These are phyloP conservation scores for Scelioninae gen. 1 DNA, from an alignment of 2,888 invertebrate genomes.

Conservation along the genomic window DNA sequence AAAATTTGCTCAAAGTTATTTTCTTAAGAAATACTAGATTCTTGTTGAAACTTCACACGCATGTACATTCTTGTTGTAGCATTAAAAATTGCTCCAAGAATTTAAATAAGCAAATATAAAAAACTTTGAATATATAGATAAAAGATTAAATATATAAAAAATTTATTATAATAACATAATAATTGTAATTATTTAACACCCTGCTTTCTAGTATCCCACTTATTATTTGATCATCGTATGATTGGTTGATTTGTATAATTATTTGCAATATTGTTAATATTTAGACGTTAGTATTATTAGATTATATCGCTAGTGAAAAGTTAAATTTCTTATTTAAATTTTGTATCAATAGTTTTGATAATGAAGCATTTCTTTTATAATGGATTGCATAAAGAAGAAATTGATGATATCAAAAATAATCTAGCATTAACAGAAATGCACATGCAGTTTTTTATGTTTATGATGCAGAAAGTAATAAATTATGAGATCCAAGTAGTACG, in stretches of 20 bases:
- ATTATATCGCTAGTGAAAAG: no score
- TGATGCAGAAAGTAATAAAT: constrained; percentile 1
- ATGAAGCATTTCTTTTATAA: neutral
- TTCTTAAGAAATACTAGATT: neutral
- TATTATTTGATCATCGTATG: neutral
- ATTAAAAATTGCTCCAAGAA: constrained; percentile 3
- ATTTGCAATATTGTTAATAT: neutral
- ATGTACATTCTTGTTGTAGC: constrained; percentile 9
- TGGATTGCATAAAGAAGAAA: neutral
- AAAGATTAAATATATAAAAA: neutral
- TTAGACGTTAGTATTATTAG: neutral
- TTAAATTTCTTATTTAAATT: neutral
- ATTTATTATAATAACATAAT: neutral
- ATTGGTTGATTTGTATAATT: neutral
- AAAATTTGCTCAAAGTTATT: neutral
- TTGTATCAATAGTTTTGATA: neutral
- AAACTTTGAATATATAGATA: no score
- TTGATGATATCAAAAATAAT: neutral
- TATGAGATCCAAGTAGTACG: neutral
- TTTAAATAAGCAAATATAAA: neutral
- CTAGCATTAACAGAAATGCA: constrained; percentile 1
- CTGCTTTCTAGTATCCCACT: neutral
- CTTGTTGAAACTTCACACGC: no score
- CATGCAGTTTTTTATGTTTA: constrained; percentile 1
- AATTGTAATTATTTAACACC: neutral